Evolutionary conservation across 2,888 invertebrate species (phyloP), one percentile per base, ranked within the genome.

Genomic region (Agriopis marginaria): DNA sequence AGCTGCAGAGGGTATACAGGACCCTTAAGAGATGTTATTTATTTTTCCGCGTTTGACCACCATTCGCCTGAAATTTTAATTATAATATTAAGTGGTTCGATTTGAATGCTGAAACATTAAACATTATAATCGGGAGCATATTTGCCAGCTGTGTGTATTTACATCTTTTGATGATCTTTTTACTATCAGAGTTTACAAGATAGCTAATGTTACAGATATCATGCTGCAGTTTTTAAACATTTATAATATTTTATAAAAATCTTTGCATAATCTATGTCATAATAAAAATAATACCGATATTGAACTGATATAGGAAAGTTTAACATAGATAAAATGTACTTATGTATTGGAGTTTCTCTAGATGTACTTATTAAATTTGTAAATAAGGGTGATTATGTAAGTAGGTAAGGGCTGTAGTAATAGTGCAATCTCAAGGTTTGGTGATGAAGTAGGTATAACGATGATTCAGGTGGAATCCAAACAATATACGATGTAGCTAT

Each of bases 151-250:
- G 61, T 58, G 32, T 12, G n/a, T 32, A 51, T 50, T 14, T n/a
- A 45, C 45, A 71, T 60, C 63, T 77, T 79, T 76, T 78, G 77
- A 76, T 73, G 67, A 61, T 72, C 68, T 77, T 78, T 79, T 77
- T 75, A 75, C 76, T 62, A 66, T 63, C 65, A 66, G 53, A 70
- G 39, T 70, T 66, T 70, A 70, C 70, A 66, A 59, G 47, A 66
- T 68, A 51, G 39, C 14, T 68, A 63, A 54, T 56, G 39, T 51
- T 70, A 58, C n/a, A 50, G 40, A 56, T 56, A 62, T 62, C 51
- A 58, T 5, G 56, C 65, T 66, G 62, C 62, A 32, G 59, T 63
- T 68, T 66, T 54, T 70, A 44, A 65, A 60, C 51, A 14, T 53
- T 58, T 65, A 63, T 54, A 58, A 51, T 66, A 56, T 63, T 63